phyloP scores from a whole-genome alignment of 1,140 invertebrate genomes.

The Caenorhabditis brenneri region DNA sequence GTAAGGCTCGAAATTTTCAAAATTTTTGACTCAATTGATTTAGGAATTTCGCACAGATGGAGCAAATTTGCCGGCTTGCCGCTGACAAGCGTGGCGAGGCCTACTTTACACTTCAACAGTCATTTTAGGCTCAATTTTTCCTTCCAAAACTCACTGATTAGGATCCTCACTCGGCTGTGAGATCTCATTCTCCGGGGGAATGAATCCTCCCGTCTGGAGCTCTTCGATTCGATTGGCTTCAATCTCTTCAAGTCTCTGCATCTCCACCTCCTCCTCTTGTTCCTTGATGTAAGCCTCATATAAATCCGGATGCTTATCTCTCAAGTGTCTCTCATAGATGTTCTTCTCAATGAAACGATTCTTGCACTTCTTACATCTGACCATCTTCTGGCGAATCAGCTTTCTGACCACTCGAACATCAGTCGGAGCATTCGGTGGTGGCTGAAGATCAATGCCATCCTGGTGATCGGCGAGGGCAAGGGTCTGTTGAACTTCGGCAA shows the following conservation, averaged over 20 bases:
- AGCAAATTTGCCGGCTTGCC: too few species aligned
- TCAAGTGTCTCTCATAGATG: slow-evolving; percentile 68
- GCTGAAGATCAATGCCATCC: slow-evolving; percentile 2
- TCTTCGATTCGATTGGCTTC: slow-evolving; percentile 69
- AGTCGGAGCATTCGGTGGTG: not conserved
- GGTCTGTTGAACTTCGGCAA: slow-evolving; percentile 24
- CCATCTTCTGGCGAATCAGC: slow-evolving; percentile 24
- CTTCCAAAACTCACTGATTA: not conserved
- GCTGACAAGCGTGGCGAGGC: too few species aligned
- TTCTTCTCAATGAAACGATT: slow-evolving; percentile 70
- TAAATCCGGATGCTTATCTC: slow-evolving; percentile 67
- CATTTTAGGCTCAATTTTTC: not conserved
- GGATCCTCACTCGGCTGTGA: not conserved
- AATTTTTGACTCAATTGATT: too few species aligned
- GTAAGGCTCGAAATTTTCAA: too few species aligned
- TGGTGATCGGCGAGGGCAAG: slow-evolving; percentile 8
- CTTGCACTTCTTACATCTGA: slow-evolving; percentile 55
- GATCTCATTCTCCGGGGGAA: slow-evolving; percentile 64
- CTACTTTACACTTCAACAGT: too few species aligned
- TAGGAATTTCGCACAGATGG: too few species aligned
- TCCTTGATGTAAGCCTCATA: slow-evolving; percentile 65
- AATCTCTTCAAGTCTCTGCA: slow-evolving; percentile 56
- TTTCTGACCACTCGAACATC: not conserved
- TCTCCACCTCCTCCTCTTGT: slow-evolving; percentile 61
- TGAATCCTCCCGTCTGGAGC: slow-evolving; percentile 67